These are phyloP conservation scores for Amniataba percoides DNA, from an alignment of 2,797 vertebrate species.

Conservation along the genomic window DNA sequence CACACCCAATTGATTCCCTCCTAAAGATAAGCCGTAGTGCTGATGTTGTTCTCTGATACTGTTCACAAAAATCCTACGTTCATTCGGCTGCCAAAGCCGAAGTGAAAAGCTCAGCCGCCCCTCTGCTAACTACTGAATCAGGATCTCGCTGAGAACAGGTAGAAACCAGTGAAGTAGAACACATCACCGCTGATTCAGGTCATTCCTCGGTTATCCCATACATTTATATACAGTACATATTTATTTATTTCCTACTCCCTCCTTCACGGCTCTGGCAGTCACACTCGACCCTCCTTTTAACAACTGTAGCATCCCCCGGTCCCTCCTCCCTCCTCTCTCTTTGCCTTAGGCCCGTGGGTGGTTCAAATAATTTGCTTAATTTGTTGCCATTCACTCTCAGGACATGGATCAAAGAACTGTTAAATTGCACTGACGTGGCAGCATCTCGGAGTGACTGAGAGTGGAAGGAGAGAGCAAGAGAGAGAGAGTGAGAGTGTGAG, in stretches of 20 bases:
- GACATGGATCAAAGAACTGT: slow-evolving; percentile 87
- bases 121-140: slow-evolving; percentile 28
- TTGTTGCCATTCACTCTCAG: slow-evolving; percentile 86
- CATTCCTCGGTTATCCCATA: slow-evolving; percentile 50
- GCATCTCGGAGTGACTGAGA: slow-evolving; percentile 73
- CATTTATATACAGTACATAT: slow-evolving; percentile 38
- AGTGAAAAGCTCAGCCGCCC: slow-evolving; percentile 21
- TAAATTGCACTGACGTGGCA: slow-evolving; percentile 85
- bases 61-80: slow-evolving; percentile 24
- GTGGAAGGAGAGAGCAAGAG: slow-evolving; percentile 43
- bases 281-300: slow-evolving; percentile 69
- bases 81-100: slow-evolving; percentile 28
- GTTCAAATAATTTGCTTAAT: slow-evolving; percentile 87
- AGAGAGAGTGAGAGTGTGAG: neutral
- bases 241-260: slow-evolving; percentile 49
- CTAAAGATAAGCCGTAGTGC: slow-evolving; percentile 36
- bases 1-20: slow-evolving; percentile 52
- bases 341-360: slow-evolving; percentile 80
- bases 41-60: slow-evolving; percentile 51
- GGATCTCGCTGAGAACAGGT: slow-evolving; percentile 43
- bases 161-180: slow-evolving; percentile 53
- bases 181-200: slow-evolving; percentile 58
- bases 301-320: slow-evolving; percentile 61
- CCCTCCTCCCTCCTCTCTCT: slow-evolving; percentile 64
- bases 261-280: slow-evolving; percentile 49